phyloP scores from a whole-genome alignment of 2,888 invertebrate genomes.

The Chrysolina oricalcia region DNA sequence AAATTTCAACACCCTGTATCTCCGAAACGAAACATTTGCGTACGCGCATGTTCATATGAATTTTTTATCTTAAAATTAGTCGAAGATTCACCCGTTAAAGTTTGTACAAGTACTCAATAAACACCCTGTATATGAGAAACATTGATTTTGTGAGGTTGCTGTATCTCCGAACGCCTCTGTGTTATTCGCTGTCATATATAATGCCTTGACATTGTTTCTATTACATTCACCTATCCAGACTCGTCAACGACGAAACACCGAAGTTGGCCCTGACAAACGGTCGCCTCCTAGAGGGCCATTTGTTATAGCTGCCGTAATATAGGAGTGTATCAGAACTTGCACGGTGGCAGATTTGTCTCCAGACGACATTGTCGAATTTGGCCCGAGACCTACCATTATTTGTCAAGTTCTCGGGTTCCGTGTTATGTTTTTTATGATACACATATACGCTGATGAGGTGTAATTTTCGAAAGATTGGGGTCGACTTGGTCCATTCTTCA shows the following conservation, averaged over 20 bases:
- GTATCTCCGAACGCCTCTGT: neutral
- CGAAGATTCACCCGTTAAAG: too few relatives aligned
- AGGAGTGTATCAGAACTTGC: slow-evolving; percentile 67
- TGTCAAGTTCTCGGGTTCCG: slow-evolving; percentile 26
- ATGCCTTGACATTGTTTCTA: slow-evolving; percentile 30
- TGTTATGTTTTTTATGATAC: slow-evolving; percentile 26
- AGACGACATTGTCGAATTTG: slow-evolving; percentile 62
- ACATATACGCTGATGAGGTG: slow-evolving; percentile 16
- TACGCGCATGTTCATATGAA: too few relatives aligned
- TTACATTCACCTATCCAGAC: slow-evolving; percentile 39
- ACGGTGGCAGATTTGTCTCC: slow-evolving; percentile 66
- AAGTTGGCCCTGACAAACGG: slow-evolving; percentile 64
- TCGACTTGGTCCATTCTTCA: neutral
- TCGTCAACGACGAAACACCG: slow-evolving; percentile 42
- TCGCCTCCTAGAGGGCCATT: slow-evolving; percentile 61
- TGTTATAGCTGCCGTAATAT: slow-evolving; percentile 67
- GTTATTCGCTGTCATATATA: neutral
- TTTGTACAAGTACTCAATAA: too few relatives aligned
- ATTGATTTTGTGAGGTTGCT: too few relatives aligned
- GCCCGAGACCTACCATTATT: slow-evolving; percentile 36
- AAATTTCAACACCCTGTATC: too few relatives aligned
- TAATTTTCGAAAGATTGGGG: slow-evolving; percentile 8
- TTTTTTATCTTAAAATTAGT: too few relatives aligned
- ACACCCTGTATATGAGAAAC: too few relatives aligned
- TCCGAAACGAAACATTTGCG: too few relatives aligned